Base-by-base conservation (phyloP, 2,113 vertebrate genomes). In the Leucosticte australis region DNA sequence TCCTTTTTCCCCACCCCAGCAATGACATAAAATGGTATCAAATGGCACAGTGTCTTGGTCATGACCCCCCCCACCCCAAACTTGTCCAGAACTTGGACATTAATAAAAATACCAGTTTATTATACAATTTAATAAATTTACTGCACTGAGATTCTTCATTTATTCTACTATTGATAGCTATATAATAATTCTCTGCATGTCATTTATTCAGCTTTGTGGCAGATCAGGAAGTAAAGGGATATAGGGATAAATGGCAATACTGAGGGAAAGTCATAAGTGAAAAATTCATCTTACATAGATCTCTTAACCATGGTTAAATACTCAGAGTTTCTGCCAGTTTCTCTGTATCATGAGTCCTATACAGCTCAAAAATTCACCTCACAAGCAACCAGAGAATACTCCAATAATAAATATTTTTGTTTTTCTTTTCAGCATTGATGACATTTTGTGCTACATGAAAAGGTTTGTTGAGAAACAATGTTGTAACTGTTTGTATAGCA, bases 231-330 rank as follows among this genome's bases (percentile, higher is more conserved):
- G 46, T 80, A 92, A 88, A 21, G 44, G 42, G 47, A 80, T 65
- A 79, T 19, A 9, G 33, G 56, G 56, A 94, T 85, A 90, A 97
- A 96, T 91, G 46, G 7, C 35, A 67, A 68, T 69, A 89, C 79
- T 69, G 55, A 55, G 30, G 35, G 22, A 95, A 95, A 46, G 31
- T 16, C 68, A 60, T 90, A 62, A 87, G 31, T 67, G 81, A 64
- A 60, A 95, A 92, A 95, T 83, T 90, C 9, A 33, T 64, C 42
- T 84, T 64, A 70, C 33, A 67, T 23, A 39, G 28, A 85, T 93
- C 68, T 93, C 87, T 97, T 95, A 91, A 96, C 96, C 70, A 77
- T 70, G 39, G 26, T 79, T 95, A 95, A 96, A 95, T 62, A 89
- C 91, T 95, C 68, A 87, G 15, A 59, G 8, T 5, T 52, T 71